Percentiles rank a stretch among this genome's conserved stretches.
Evolutionary conservation across 2,888 invertebrate species (phyloP).

Genomic region (Nephrotoma guestfalica): DNA sequence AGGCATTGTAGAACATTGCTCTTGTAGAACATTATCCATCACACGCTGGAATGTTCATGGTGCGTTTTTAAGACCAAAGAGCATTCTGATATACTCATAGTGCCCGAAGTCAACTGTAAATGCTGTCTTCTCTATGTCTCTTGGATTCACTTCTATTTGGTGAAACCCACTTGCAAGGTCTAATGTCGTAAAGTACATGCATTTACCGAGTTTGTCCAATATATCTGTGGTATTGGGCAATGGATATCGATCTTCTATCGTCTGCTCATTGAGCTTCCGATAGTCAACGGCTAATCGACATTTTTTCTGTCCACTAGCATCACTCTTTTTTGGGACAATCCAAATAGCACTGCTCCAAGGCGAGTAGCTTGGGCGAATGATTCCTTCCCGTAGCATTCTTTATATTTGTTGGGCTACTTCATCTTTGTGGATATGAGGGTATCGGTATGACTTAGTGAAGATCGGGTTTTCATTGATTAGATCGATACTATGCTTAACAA

Average conservation of each 20-base stretch:
- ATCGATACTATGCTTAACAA: not conserved
- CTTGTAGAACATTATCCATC: too few species aligned
- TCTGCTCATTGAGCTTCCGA: conserved; percentile 6
- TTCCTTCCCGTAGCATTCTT: conserved; percentile 10
- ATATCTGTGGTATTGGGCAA: conserved; percentile 14
- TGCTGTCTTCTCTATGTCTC: conserved; percentile 6
- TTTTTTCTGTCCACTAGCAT: conserved; percentile 11
- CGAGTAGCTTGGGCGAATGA: conserved; percentile 13
- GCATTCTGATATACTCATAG: conserved; percentile 7
- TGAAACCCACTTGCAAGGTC: conserved; percentile 18
- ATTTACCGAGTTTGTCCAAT: too few species aligned
- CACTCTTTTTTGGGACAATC: conserved; percentile 5
- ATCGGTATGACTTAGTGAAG: conserved; percentile 14
- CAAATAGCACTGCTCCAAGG: conserved; percentile 1
- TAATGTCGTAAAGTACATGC: not conserved
- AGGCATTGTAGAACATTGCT: too few species aligned
- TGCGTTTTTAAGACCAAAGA: not conserved
- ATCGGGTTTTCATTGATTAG: not conserved
- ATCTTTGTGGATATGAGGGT: conserved; percentile 16
- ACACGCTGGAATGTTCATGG: conserved; percentile 15
- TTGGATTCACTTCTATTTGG: conserved; percentile 15
- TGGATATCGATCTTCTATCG: conserved; percentile 14
- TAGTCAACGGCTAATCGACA: conserved; percentile 14
- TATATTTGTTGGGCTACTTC: conserved; percentile 17
- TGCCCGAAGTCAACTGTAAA: conserved; percentile 5